Base-by-base conservation (phyloP, 1,140 invertebrate genomes). In the Leptopilina clavipes region DNA sequence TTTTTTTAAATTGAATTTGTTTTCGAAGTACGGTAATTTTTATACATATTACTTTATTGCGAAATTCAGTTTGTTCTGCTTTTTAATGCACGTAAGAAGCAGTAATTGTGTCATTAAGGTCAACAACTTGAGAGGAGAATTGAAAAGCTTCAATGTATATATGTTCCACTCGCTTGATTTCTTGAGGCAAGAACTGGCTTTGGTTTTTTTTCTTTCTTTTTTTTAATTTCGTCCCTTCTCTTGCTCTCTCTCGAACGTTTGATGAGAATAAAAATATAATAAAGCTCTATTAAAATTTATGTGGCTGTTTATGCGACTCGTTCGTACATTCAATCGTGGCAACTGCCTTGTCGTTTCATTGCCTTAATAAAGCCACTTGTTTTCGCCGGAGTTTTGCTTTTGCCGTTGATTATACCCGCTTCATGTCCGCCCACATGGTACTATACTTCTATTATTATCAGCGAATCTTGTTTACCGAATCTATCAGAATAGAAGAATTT, bases 271-370 rank as follows among this genome's bases (percentile, higher is more conserved):
- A 84, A 84, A 85, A 82, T 80, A 80, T 82, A 40, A 52, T 52
- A 80, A 81, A 78, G 76, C 76, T 82, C 75, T 72, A 79, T 84
- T 81, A 83, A 83, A 85, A 86, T 85, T 86, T 76, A 85, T 83
- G 77, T 73, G 75, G 56, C 75, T 82, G 81, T 82, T 84, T 83
- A 76, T 81, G 75, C 77, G 75, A 54, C 74, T 52, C 56, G 70
- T 59, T 6, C 10, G 59, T 71, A 65, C 72, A 77, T n/a, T 71
- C 56, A 45, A n/a, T 25, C 48, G 40, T 43, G 43, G 17, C 56
- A 22, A 40, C 19, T 22, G 31, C 71, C 43, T 59, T 56, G 19
- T 52, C 72, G 45, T 54, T 45, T 48, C 72, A 45, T 73, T 65
- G 59, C 22, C 12, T 70, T 31, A 45, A 70, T 44, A 65, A 22